phyloP scores from a whole-genome alignment of 2,113 vertebrate species.

The Callithrix jacchus region DNA sequence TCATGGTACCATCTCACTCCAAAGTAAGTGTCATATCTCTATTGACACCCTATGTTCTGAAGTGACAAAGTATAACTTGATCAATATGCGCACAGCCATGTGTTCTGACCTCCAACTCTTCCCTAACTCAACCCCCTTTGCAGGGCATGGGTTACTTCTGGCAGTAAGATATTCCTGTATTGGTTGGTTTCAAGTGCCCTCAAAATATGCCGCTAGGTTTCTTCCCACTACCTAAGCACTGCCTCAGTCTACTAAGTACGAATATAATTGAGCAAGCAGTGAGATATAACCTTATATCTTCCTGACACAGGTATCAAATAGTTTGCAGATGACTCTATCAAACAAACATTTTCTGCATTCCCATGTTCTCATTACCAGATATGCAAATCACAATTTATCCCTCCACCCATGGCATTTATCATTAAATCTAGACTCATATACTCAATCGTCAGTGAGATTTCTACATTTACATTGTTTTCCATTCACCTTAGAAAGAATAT shows the following conservation, averaged over 20 bases:
- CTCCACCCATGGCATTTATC: neutral
- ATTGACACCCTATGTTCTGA: neutral
- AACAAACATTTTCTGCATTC: neutral
- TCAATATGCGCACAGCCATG: neutral
- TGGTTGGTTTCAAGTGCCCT: neutral
- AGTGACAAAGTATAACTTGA: neutral
- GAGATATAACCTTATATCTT: neutral
- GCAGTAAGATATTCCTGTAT: neutral
- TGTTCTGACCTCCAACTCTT: neutral
- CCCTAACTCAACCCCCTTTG: neutral
- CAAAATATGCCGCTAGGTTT: neutral
- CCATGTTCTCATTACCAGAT: neutral
- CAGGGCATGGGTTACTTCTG: neutral
- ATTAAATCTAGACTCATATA: neutral
- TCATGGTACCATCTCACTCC: neutral
- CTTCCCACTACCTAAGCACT: neutral
- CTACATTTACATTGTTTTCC: neutral
- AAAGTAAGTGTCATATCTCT: neutral
- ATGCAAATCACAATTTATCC: neutral
- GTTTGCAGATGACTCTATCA: neutral
- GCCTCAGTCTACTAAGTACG: neutral
- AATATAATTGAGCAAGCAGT: neutral
- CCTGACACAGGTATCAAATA: neutral
- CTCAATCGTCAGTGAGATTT: neutral
- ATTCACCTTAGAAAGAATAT: neutral